Percentiles rank a stretch among this genome's conserved stretches.
These are phyloP conservation scores for Anastrepha obliqua DNA, from an alignment of 1,140 invertebrate genomes.

Conservation along the genomic window DNA sequence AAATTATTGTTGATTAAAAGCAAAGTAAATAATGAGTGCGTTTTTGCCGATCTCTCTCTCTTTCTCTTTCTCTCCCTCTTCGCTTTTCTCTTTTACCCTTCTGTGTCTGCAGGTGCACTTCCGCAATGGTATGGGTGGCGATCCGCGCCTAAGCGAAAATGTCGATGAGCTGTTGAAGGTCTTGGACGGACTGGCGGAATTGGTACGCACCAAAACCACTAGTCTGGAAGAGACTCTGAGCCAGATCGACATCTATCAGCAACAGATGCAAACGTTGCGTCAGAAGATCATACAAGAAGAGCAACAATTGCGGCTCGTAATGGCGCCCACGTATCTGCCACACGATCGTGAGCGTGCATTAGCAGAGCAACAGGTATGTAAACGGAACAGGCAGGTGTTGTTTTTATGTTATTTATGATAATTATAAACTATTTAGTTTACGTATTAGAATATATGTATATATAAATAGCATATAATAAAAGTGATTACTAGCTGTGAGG, in stretches of 20 bases:
- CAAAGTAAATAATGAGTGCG: background rate
- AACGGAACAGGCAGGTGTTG: conserved; percentile 56
- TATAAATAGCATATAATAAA: conserved; percentile 15
- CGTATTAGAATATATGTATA: background rate
- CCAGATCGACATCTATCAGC: conserved; percentile 91
- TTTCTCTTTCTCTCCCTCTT: background rate
- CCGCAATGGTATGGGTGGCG: conserved; percentile 86
- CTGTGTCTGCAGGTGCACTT: conserved; percentile 84
- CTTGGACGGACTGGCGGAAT: conserved; percentile 80
- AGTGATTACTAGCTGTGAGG: conserved; percentile 33
- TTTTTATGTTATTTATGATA: background rate
- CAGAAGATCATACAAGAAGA: conserved; percentile 89
- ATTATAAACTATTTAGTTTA: background rate
- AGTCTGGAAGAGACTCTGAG: conserved; percentile 86
- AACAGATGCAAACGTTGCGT: conserved; percentile 89
- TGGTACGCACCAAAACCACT: conserved; percentile 82
- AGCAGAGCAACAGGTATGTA: conserved; percentile 93
- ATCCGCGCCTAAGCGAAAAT: conserved; percentile 83
- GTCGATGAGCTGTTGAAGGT: conserved; percentile 82
- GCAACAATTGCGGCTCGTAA: conserved; percentile 86
- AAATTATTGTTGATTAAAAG: background rate
- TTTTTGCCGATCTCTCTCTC: conserved; percentile 2
- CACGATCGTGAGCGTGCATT: conserved; percentile 89
- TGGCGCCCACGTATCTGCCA: conserved; percentile 87
- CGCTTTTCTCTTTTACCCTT: background rate